Percentiles rank a stretch among this genome's conserved stretches.
Evolutionary conservation across 2,113 vertebrate genomes (phyloP).

Genomic region (Equus przewalskii): DNA sequence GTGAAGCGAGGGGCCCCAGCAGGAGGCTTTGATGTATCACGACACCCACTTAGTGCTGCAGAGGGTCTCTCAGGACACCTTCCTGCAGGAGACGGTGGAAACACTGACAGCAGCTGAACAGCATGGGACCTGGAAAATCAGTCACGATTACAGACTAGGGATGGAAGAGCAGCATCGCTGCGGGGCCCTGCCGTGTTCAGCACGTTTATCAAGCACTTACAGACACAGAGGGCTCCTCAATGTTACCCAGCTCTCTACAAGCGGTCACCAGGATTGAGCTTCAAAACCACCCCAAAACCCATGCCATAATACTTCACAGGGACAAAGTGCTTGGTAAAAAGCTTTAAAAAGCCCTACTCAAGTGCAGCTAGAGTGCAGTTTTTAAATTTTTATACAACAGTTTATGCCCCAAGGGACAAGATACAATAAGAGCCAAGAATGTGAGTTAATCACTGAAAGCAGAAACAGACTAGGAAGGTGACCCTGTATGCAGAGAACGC

Average conservation of each 20-base stretch:
- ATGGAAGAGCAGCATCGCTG: accelerated
- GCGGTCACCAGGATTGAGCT: not conserved
- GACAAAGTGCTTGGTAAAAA: no score
- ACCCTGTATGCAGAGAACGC: no score
- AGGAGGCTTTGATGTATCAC: accelerated
- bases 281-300: not conserved
- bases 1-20: accelerated
- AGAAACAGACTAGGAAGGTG: not conserved
- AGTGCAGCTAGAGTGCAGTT: not conserved
- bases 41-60: accelerated
- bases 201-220: not conserved
- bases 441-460: not conserved
- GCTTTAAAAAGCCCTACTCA: not conserved
- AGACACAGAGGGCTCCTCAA: not conserved
- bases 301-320: not conserved
- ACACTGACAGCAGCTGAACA: no score
- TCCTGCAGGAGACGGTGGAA: not conserved
- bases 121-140: not conserved
- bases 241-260: not conserved
- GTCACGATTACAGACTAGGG: accelerated
- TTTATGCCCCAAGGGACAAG: not conserved
- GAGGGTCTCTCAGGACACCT: not conserved
- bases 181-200: not conserved
- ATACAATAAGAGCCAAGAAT: not conserved
- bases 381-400: not conserved